Percentiles rank a stretch among this genome's conserved stretches.
These are phyloP conservation scores for Gadus macrocephalus DNA, from an alignment of 2,113 vertebrate genomes.

Conservation along the genomic window DNA sequence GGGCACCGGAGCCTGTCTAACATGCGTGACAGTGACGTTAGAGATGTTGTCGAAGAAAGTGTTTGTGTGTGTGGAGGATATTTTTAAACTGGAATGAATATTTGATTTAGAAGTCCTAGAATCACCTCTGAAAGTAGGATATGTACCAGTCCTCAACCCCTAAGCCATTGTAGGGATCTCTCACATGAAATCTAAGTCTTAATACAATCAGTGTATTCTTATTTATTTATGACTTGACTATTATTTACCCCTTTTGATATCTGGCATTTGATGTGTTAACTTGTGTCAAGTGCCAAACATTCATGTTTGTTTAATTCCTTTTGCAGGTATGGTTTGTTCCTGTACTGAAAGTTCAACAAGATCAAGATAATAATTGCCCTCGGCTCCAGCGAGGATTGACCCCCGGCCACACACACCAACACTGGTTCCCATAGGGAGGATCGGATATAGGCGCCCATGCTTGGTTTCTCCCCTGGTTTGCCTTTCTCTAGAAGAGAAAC, in stretches of 20 bases:
- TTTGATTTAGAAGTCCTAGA: conserved; percentile 40
- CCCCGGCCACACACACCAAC: too few species aligned
- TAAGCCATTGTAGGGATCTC: too few species aligned
- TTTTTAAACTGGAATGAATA: conserved; percentile 52
- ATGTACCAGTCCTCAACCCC: neutral
- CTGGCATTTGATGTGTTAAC: too few species aligned
- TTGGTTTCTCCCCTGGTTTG: conserved; percentile 12
- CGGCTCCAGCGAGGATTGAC: too few species aligned
- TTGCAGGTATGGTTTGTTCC: too few species aligned
- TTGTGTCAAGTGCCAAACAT: too few species aligned
- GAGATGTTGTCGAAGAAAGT: conserved; percentile 23
- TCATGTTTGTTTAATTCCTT: too few species aligned
- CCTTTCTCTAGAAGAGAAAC: too few species aligned
- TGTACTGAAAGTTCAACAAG: too few species aligned
- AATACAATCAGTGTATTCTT: neutral
- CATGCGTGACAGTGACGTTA: conserved; percentile 14
- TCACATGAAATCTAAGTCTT: neutral
- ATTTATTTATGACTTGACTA: neutral
- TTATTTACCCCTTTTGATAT: too few species aligned
- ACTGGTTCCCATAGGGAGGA: too few species aligned
- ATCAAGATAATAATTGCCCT: too few species aligned
- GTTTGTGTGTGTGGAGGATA: conserved; percentile 28
- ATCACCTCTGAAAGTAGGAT: neutral
- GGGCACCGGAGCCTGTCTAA: neutral
- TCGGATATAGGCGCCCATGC: conserved; percentile 9